Evolutionary conservation across 1,140 invertebrate species (phyloP).

Genomic region (Trichonephila clavipes): DNA sequence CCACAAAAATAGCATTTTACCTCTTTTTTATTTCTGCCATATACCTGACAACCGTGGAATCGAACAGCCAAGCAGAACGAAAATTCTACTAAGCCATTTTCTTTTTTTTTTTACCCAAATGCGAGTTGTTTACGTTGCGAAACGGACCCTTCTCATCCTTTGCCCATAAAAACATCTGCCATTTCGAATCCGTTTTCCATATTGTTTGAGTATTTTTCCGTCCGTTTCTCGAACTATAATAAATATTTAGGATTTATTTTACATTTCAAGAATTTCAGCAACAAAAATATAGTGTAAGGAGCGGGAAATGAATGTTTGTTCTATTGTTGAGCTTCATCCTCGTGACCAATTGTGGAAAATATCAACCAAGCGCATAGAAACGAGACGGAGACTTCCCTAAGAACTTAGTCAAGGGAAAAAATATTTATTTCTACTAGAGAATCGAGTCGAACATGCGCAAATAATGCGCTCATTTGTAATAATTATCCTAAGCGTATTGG

Average conservation of each 20-base stretch:
- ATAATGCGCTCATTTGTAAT: background rate
- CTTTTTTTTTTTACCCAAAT: background rate
- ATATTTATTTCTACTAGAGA: background rate
- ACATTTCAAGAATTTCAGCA: background rate
- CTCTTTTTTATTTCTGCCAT: background rate
- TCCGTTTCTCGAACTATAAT: background rate
- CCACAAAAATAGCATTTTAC: background rate
- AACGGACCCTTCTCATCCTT: background rate
- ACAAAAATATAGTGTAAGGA: background rate
- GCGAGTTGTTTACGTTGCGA: background rate
- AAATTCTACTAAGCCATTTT: background rate
- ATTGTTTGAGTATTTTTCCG: background rate
- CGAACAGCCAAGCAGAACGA: background rate
- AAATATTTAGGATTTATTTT: conserved; percentile 20
- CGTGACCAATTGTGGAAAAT: conserved; percentile 19
- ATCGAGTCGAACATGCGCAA: background rate
- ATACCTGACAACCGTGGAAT: background rate
- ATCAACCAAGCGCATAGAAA: background rate
- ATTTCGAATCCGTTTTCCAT: background rate
- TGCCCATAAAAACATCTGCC: background rate
- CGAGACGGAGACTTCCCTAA: conserved; percentile 8
- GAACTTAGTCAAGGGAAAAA: conserved; percentile 4
- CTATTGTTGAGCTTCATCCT: conserved; percentile 12
- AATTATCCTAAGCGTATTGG: background rate
- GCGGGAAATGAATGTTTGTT: background rate